phyloP scores from a whole-genome alignment of 2,888 invertebrate genomes.

The Lasioglossum malachurum region DNA sequence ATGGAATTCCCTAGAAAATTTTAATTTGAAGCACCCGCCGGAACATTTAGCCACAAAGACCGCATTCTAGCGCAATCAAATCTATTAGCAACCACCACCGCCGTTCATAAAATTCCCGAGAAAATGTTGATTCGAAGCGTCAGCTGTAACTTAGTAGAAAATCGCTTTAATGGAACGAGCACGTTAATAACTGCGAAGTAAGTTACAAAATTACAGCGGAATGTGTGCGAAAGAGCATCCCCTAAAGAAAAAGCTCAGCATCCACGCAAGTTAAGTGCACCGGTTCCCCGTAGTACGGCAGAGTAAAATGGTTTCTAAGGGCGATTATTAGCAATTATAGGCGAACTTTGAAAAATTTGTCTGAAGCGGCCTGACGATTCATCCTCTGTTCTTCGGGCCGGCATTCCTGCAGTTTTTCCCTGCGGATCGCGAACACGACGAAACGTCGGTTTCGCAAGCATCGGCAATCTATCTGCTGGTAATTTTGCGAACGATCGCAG shows the following conservation, averaged over 20 bases:
- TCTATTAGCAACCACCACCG: background rate
- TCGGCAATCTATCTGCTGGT: slow-evolving; percentile 21
- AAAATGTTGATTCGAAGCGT: background rate
- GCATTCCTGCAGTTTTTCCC: slow-evolving; percentile 15
- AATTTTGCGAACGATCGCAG: slow-evolving; percentile 38
- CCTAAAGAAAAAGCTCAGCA: background rate
- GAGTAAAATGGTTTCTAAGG: background rate
- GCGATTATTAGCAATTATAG: background rate
- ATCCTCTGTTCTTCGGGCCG: slow-evolving; percentile 1
- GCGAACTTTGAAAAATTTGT: slow-evolving; percentile 24
- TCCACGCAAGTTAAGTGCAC: background rate
- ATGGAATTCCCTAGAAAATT: background rate
- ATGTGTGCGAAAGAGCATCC: background rate
- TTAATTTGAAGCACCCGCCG: background rate
- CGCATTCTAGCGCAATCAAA: background rate
- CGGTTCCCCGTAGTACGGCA: background rate
- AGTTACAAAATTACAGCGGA: background rate
- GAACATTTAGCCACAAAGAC: background rate
- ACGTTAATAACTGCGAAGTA: background rate
- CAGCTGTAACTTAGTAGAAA: background rate
- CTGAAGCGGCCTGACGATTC: slow-evolving; percentile 22
- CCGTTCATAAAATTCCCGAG: background rate
- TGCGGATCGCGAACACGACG: background rate
- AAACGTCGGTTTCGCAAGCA: slow-evolving; percentile 19
- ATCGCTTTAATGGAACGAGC: background rate